Evolutionary conservation across 2,797 vertebrate species (phyloP).

Genomic region (Megalops cyprinoides): DNA sequence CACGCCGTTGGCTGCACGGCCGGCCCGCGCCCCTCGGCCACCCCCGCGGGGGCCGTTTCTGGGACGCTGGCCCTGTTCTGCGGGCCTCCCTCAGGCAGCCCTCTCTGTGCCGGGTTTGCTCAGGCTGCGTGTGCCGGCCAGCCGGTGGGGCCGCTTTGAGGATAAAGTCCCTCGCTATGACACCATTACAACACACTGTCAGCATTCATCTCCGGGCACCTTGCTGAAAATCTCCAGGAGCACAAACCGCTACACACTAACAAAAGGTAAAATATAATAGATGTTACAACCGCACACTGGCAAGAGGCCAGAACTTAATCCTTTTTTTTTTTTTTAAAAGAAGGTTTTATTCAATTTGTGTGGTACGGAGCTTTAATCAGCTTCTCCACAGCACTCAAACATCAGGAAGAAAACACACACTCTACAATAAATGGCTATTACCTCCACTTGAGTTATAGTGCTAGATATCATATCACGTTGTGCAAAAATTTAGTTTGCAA

Average conservation of each 20-base stretch:
- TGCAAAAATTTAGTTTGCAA: not conserved
- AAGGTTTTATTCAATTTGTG: not conserved
- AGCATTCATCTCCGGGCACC: slow-evolving; percentile 67
- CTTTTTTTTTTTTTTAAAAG: not conserved
- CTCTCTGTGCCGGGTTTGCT: slow-evolving; percentile 63
- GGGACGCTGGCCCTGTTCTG: slow-evolving; percentile 53
- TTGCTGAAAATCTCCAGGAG: slow-evolving; percentile 62
- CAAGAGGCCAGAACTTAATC: not conserved
- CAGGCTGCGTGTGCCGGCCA: slow-evolving; percentile 56
- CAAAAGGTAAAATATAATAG: slow-evolving; percentile 48
- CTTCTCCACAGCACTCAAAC: not conserved
- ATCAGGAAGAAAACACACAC: not conserved
- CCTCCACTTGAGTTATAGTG: not conserved
- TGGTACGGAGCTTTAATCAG: not conserved
- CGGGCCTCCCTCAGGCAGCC: slow-evolving; percentile 48
- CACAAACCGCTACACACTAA: slow-evolving; percentile 45
- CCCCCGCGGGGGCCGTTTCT: slow-evolving; percentile 54
- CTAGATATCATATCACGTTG: not conserved
- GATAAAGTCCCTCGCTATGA: slow-evolving; percentile 67
- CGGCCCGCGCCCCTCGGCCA: not conserved
- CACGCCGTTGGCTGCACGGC: not conserved
- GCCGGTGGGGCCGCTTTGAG: slow-evolving; percentile 2
- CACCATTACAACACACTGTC: slow-evolving; percentile 57
- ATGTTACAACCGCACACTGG: not conserved
- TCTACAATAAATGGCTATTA: not conserved